Conservation (phyloP, 2,113 vertebrate genomes). For the Colaptes auratus region DNA sequence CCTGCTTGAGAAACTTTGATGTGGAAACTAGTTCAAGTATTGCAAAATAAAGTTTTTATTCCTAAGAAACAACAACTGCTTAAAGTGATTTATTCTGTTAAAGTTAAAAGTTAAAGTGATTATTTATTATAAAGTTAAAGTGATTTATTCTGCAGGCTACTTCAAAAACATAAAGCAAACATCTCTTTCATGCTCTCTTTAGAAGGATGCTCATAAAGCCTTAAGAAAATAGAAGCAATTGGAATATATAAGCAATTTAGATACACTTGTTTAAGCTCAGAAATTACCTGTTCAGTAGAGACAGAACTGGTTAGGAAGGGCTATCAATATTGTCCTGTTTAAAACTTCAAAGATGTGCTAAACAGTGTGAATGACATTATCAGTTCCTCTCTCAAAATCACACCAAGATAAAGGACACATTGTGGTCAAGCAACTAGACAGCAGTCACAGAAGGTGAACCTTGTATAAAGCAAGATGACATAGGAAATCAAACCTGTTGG, state of each 20-base stretch:
- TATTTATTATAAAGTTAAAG: too few species aligned
- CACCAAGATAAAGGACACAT: not conserved
- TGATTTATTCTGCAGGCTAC: not conserved
- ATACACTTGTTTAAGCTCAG: conserved; percentile 14
- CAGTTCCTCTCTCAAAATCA: not conserved
- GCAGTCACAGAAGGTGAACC: not conserved
- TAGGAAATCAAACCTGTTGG: not conserved
- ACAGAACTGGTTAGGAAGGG: not conserved
- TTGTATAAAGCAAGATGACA: not conserved
- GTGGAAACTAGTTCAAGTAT: not conserved
- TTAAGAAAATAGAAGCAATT: conserved; percentile 50
- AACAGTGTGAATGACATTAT: not conserved
- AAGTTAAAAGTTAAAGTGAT: not conserved
- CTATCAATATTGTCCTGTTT: conserved; percentile 39
- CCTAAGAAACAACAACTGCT: not conserved
- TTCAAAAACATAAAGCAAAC: not conserved
- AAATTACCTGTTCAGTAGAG: conserved; percentile 49
- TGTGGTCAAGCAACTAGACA: not conserved
- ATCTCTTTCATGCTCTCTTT: conserved; percentile 37
- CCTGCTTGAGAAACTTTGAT: not conserved
- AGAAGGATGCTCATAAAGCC: conserved; percentile 5
- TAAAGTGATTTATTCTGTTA: not conserved
- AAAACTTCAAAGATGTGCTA: not conserved
- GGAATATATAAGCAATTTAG: conserved; percentile 44
- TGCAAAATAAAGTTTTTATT: not conserved